phyloP scores from a whole-genome alignment of 2,113 vertebrate genomes.

The Solenodon paradoxus region DNA sequence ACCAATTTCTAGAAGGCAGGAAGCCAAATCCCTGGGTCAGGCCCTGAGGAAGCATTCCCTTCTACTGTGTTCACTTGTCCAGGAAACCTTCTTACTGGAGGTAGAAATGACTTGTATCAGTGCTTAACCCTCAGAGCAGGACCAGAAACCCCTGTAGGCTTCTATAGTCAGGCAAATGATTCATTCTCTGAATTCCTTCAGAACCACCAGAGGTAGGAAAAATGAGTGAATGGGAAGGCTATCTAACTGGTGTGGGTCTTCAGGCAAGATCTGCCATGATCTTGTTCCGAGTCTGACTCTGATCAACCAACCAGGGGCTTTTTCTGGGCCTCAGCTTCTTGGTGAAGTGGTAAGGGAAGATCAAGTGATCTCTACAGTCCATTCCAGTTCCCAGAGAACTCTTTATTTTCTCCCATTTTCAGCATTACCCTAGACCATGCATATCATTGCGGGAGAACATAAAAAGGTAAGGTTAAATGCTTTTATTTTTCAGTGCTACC shows the following conservation, averaged over 20 bases:
- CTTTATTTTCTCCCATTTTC: neutral
- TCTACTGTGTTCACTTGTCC: neutral
- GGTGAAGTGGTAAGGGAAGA: neutral
- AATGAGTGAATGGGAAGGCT: rapidly evolving
- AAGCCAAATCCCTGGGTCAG: neutral
- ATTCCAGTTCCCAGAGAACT: neutral
- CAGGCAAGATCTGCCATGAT: neutral
- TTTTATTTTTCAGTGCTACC: neutral
- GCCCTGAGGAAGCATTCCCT: neutral
- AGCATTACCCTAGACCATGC: neutral
- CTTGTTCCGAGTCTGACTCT: neutral
- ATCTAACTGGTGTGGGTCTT: neutral
- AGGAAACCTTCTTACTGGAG: neutral
- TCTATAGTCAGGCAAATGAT: neutral
- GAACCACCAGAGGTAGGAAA: neutral
- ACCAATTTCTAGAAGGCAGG: constrained; percentile 9
- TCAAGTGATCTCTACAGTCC: neutral
- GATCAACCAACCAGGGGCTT: rapidly evolving
- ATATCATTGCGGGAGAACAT: neutral
- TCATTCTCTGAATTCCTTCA: neutral
- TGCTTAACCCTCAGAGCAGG: neutral
- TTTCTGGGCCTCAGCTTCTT: neutral
- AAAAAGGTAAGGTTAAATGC: too few species aligned
- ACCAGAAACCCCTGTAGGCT: neutral
- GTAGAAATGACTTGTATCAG: neutral